Base-by-base conservation (phyloP, 2,797 vertebrate genomes). In the Chrysolophus pictus region DNA sequence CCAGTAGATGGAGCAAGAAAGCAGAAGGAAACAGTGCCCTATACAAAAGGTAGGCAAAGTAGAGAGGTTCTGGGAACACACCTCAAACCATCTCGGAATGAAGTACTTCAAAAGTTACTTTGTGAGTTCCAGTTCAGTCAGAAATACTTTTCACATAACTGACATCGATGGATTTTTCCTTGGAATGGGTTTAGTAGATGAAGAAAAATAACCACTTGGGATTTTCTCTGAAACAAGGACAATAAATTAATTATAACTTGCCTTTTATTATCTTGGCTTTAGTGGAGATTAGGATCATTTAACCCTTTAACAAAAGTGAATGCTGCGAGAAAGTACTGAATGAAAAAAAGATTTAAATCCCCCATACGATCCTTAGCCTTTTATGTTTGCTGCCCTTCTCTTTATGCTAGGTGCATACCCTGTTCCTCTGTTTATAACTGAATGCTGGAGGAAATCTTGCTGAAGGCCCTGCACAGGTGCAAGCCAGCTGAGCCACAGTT, bases 1-100 rank as follows among this genome's bases (percentile, higher is more conserved):
- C 95, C 95, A 94, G 88, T 26, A 96, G 94, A 59, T 93, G 94
- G 95, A 84, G 91, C 87, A 95, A 95, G 79, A 96, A 92, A 95
- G 59, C 91, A 95, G 69, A 87, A 74, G 49, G 77, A 91, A 91
- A 37, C 23, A 63, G 58, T 83, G 65, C 41, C 75, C 82, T 10
- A 31, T 19, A 44, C 15, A 11, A 35, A 7, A 14, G 63, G 56
- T 37, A 46, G 39, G 63, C 51, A 14, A 14, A 65, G 23, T 28
- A 72, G 53, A 12, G 55, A 62, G 44, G 33, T 23, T 41, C 72
- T 13, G 42, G 29, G 65, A 78, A 63, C 4, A 9, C 2, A 0
- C 10, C 19, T 51, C 82, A 81, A 31, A 74, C 28, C 44, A 58
- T 10, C 3, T 6, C 29, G 69, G 26, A 31, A 77, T 44, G 79